Percentiles rank a stretch among this genome's conserved stretches.
phyloP scores from a whole-genome alignment of 2,888 invertebrate species.

The Platycheirus rosarum region DNA sequence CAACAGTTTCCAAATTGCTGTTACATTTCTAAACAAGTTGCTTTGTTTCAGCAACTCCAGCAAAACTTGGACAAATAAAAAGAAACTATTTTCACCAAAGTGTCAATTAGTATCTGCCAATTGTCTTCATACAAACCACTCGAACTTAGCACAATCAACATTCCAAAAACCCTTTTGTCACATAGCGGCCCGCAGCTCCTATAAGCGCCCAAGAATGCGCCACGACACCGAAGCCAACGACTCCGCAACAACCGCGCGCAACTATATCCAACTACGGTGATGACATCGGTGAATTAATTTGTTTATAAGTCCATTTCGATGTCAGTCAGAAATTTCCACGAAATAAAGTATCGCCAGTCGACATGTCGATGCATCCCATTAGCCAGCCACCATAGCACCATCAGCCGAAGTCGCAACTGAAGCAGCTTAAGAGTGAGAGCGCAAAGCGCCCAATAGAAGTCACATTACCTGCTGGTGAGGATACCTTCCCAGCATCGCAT shows the following conservation, averaged over 20 bases:
- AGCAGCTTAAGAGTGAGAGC: slow-evolving; percentile 50
- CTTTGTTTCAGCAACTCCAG: neutral
- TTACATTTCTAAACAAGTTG: slow-evolving; percentile 1
- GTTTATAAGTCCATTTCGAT: slow-evolving; percentile 76
- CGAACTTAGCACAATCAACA: slow-evolving; percentile 73
- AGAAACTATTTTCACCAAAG: slow-evolving; percentile 59
- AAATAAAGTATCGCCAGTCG: slow-evolving; percentile 75
- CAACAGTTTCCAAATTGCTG: neutral
- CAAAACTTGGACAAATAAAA: neutral
- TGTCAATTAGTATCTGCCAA: slow-evolving; percentile 74
- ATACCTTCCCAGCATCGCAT: slow-evolving; percentile 38
- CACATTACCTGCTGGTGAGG: slow-evolving; percentile 61
- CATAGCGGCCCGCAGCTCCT: slow-evolving; percentile 11
- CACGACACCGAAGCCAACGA: slow-evolving; percentile 56
- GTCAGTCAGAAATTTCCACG: slow-evolving; percentile 76
- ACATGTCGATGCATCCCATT: slow-evolving; percentile 73
- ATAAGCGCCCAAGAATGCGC: slow-evolving; percentile 41
- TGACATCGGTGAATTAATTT: slow-evolving; percentile 76
- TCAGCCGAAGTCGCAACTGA: neutral
- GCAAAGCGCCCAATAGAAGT: slow-evolving; percentile 71
- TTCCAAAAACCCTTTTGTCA: slow-evolving; percentile 55
- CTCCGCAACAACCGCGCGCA: slow-evolving; percentile 13
- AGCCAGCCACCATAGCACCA: slow-evolving; percentile 44
- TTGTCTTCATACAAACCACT: slow-evolving; percentile 59
- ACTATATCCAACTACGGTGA: slow-evolving; percentile 60